phyloP scores from a whole-genome alignment of 1,140 invertebrate species.

The Mesaphorura yosii region DNA sequence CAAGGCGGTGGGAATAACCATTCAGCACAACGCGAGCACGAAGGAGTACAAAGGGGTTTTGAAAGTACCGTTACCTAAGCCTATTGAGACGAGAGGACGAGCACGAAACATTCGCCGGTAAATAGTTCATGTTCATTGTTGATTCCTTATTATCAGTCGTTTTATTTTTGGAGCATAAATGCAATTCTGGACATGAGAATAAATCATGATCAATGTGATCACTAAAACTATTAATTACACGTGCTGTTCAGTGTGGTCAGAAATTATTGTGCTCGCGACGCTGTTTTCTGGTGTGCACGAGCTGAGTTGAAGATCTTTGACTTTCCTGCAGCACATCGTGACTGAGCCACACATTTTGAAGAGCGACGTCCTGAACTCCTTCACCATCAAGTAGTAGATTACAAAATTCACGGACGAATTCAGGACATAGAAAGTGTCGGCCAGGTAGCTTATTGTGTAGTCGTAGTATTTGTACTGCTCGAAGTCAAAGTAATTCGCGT shows the following conservation, averaged over 20 bases:
- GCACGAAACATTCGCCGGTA: neutral
- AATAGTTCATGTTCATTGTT: too few relatives aligned
- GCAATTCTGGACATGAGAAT: too few relatives aligned
- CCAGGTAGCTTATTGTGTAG: constrained; percentile 3
- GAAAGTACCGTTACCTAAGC: constrained; percentile 23
- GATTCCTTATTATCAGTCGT: too few relatives aligned
- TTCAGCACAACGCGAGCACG: constrained; percentile 4
- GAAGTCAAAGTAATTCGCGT: neutral
- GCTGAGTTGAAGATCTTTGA: too few relatives aligned
- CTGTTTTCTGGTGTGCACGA: too few relatives aligned
- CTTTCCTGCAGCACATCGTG: too few relatives aligned
- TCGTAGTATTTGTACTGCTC: constrained; percentile 1
- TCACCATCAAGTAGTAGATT: constrained; percentile 1
- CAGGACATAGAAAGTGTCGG: constrained; percentile 7
- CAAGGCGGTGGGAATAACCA: constrained; percentile 27
- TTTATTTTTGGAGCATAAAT: too few relatives aligned
- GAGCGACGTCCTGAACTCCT: neutral
- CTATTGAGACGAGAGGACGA: constrained; percentile 25
- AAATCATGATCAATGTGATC: too few relatives aligned
- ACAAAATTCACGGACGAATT: constrained; percentile 11
- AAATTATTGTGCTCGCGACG: too few relatives aligned
- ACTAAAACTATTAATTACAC: too few relatives aligned
- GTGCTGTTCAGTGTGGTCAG: too few relatives aligned
- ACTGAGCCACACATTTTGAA: too few relatives aligned
- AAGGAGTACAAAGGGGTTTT: constrained; percentile 17